phyloP scores from a whole-genome alignment of 2,797 vertebrate genomes.

The Prunella strophiata region DNA sequence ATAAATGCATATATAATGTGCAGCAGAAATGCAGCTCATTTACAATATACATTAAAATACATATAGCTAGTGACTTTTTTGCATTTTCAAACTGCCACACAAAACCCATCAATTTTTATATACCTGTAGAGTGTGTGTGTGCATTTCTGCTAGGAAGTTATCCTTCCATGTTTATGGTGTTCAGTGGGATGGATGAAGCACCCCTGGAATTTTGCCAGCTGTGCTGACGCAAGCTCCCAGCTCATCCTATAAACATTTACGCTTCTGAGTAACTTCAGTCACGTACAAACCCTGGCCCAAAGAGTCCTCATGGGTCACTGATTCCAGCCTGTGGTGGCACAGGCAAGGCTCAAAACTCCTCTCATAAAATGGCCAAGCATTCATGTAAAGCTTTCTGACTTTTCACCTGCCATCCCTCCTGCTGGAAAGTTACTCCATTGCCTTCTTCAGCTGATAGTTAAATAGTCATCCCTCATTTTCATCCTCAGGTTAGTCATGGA shows the following conservation, averaged over 20 bases:
- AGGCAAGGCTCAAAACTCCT: not conserved
- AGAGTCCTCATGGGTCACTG: not conserved
- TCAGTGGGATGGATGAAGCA: not conserved
- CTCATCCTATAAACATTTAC: constrained; percentile 60
- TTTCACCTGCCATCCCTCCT: not conserved
- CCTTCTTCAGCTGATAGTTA: not conserved
- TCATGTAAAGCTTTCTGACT: not conserved
- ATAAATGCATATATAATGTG: not conserved
- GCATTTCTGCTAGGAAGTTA: not conserved
- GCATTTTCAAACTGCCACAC: not conserved
- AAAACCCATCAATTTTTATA: fast-evolving
- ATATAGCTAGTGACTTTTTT: not conserved
- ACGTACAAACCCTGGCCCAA: not conserved
- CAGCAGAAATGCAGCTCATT: not conserved
- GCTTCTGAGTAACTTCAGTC: constrained; percentile 34
- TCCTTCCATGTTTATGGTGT: not conserved
- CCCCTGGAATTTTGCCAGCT: not conserved
- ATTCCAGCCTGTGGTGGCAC: not conserved
- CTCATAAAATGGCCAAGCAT: not conserved
- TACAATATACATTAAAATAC: not conserved
- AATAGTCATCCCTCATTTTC: not conserved
- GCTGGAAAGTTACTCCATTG: not conserved
- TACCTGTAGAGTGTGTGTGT: too few species aligned
- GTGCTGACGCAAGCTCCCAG: constrained; percentile 15
- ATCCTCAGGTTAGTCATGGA: not conserved